Evolutionary conservation across 2,113 vertebrate genomes (phyloP).

Genomic region (Indicator indicator): DNA sequence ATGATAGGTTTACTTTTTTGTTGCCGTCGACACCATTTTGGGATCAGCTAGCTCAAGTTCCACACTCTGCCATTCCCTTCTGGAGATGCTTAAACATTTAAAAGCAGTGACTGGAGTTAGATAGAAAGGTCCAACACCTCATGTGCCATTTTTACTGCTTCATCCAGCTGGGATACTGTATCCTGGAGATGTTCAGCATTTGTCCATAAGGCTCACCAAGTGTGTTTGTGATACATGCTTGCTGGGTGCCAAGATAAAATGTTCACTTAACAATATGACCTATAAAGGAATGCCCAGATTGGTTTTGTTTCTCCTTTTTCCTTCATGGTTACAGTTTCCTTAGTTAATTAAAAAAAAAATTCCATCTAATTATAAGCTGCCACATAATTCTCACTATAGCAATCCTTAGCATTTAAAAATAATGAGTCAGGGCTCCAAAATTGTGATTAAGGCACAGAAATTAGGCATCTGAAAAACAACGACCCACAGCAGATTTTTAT

Average conservation of each 20-base stretch:
- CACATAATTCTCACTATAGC: background rate
- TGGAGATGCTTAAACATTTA: background rate
- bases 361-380: constrained; percentile 16
- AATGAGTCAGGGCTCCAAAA: constrained; percentile 3
- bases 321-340: background rate
- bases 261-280: background rate
- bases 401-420: constrained; percentile 17
- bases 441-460: constrained; percentile 12
- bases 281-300: background rate
- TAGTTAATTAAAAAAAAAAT: background rate
- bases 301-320: constrained; percentile 25
- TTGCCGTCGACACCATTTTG: background rate
- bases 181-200: background rate
- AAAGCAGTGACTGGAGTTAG: background rate
- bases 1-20: constrained; percentile 14
- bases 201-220: constrained; percentile 38
- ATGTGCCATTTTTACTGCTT: background rate
- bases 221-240: background rate
- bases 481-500: background rate
- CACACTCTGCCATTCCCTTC: background rate
- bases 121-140: background rate
- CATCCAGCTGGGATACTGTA: background rate
- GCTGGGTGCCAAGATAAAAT: constrained; percentile 26
- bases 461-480: background rate
- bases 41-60: background rate